Evolutionary conservation across 2,797 vertebrate genomes (phyloP), one percentile per base, ranked within the genome.

Genomic region (Sparus aurata): DNA sequence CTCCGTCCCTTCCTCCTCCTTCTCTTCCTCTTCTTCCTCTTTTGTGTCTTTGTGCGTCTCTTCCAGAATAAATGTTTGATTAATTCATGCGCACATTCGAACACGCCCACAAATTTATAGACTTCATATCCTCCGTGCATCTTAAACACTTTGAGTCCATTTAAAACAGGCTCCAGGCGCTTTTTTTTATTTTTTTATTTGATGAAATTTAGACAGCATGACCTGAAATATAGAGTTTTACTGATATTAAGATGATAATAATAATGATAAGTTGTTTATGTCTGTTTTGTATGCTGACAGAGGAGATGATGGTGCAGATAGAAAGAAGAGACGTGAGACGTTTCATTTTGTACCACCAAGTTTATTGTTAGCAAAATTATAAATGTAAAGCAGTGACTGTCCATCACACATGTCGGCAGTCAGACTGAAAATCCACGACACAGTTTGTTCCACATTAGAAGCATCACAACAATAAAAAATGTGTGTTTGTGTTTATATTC

Each of bases 1-100:
- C 54, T 55, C 34, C 77, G 41, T 55, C 27, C 83, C 77, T 41
- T 79, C 61, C 58, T 73, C 66, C 75, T 58, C 41, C 38, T 20
- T 46, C 60, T 41, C 38, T 41, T 46, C 38, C 45, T 67, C 52
- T 58, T 49, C 38, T 20, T 46, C 60, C 43, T 43, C 41, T 43
- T 73, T 72, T 77, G 73, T 82, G 54, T 79, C 79, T 80, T 76
- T 85, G 77, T 82, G 75, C 22, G 2, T 75, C 45, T 65, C 34
- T 6, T 68, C 52, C 52, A 23, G 75, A 67, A 34, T 77, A 69
- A 79, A 69, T 71, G 69, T 83, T 67, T 76, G 59, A 69, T 73
- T 50, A 49, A 47, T 66, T 23, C 76, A 67, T 0, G 76, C 1
- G 0, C 60, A 45, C 34, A 60, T 15, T 67, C 25, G 54, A 25